Evolutionary conservation across 2,888 invertebrate species (phyloP).

Genomic region (Liodrosophila aerea): DNA sequence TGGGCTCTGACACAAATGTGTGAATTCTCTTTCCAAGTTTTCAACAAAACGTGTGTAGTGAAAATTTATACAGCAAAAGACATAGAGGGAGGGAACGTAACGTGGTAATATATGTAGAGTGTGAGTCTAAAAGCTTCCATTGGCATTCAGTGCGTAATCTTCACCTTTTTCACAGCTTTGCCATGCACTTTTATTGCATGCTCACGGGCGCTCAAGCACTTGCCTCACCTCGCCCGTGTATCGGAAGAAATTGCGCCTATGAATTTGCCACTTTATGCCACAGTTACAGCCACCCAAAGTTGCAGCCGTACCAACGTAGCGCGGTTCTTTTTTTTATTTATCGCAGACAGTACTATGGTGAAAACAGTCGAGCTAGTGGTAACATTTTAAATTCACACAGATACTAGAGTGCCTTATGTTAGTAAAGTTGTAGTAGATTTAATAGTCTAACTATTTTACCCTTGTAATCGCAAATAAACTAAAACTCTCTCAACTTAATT

Average conservation of each 20-base stretch:
- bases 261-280: slow-evolving; percentile 68
- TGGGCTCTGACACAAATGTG: slow-evolving; percentile 53
- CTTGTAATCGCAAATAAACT: no score
- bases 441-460: no score
- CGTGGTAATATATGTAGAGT: slow-evolving; percentile 2
- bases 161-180: slow-evolving; percentile 67
- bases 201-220: slow-evolving; percentile 35
- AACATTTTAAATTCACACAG: no score
- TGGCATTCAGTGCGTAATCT: slow-evolving; percentile 76
- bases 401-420: no score
- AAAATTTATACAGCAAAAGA: not conserved
- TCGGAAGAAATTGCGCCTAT: slow-evolving; percentile 68
- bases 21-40: slow-evolving; percentile 59
- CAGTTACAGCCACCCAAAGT: slow-evolving; percentile 24
- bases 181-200: slow-evolving; percentile 69
- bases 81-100: not conserved
- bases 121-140: slow-evolving; percentile 36
- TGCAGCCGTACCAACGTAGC: not conserved
- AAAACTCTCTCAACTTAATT: no score
- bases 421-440: no score
- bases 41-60: slow-evolving; percentile 4
- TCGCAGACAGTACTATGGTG: not conserved
- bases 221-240: slow-evolving; percentile 46
- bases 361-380: not conserved
- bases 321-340: not conserved